phyloP scores from a whole-genome alignment of 2,113 vertebrate genomes.

The Nettapus auritus region DNA sequence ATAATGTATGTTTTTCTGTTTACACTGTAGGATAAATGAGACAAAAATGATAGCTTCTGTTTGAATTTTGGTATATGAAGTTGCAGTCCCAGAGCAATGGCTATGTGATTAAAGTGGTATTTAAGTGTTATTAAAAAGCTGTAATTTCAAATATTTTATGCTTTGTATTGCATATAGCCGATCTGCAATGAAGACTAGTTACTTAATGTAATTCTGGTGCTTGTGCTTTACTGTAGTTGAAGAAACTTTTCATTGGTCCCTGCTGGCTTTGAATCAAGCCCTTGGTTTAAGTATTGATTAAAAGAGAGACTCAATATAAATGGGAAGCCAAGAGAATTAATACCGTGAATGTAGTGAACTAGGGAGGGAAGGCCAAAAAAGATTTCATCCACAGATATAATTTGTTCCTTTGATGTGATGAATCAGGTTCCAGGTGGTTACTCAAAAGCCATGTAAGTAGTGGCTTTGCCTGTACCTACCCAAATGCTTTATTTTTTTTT shows the following conservation, averaged over 20 bases:
- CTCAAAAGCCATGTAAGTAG: background rate
- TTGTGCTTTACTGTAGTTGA: background rate
- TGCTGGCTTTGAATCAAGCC: conserved; percentile 35
- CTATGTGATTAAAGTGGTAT: conserved; percentile 11
- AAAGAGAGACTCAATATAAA: conserved; percentile 40
- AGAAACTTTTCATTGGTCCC: conserved; percentile 41
- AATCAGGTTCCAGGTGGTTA: conserved; percentile 1
- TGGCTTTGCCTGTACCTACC: background rate
- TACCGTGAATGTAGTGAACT: background rate
- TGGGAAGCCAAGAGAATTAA: conserved; percentile 39
- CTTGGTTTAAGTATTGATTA: conserved; percentile 57
- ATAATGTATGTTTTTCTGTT: conserved; percentile 22
- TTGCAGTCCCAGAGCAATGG: conserved; percentile 28
- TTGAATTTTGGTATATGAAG: background rate
- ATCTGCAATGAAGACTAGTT: background rate
- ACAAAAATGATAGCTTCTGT: conserved; percentile 31
- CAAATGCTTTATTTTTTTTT: background rate
- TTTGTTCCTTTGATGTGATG: conserved; percentile 33
- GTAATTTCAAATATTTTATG: conserved; percentile 21
- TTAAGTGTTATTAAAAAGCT: conserved; percentile 49
- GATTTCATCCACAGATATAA: background rate
- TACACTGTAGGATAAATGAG: conserved; percentile 31
- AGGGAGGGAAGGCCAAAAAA: background rate
- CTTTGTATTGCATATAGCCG: background rate
- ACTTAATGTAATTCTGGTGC: background rate